Conservation (phyloP, 2,888 invertebrate genomes). For the Catonia carolina region DNA sequence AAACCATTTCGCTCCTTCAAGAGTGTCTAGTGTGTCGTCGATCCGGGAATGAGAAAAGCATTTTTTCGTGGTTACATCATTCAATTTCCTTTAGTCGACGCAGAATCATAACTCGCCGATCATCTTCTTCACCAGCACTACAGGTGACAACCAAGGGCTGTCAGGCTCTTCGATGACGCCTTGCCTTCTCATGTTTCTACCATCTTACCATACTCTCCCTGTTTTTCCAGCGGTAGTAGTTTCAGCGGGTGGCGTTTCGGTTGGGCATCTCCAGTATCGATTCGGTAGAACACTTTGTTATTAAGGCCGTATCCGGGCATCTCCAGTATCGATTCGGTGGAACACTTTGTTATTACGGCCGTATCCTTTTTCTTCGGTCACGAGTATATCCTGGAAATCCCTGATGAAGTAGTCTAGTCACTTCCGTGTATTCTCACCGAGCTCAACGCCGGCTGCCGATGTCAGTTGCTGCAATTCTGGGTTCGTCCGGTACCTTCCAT, state of each 20-base stretch:
- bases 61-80: neutral
- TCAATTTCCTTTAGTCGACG: neutral
- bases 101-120: neutral
- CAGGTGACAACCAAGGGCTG: neutral
- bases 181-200: neutral
- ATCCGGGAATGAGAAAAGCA: neutral
- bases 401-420: too few relatives aligned
- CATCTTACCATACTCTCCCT: neutral
- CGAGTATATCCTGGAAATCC: neutral
- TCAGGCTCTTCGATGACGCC: constrained; percentile 1
- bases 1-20: constrained; percentile 1
- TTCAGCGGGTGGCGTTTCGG: neutral
- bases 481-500: too few relatives aligned
- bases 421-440: too few relatives aligned
- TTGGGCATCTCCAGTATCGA: neutral
- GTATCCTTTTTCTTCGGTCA: neutral
- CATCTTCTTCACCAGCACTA: neutral
- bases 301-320: neutral
- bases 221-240: neutral
- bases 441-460: too few relatives aligned
- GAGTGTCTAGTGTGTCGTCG: neutral
- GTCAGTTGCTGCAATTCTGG: too few relatives aligned
- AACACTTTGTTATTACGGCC: neutral
- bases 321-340: neutral
- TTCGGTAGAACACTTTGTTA: neutral